A percentile compares a stretch with the other conserved stretches of the same genome.
phyloP scores from a whole-genome alignment of 64 coral and sea anemone genomes.

The Anthopleura sola region DNA sequence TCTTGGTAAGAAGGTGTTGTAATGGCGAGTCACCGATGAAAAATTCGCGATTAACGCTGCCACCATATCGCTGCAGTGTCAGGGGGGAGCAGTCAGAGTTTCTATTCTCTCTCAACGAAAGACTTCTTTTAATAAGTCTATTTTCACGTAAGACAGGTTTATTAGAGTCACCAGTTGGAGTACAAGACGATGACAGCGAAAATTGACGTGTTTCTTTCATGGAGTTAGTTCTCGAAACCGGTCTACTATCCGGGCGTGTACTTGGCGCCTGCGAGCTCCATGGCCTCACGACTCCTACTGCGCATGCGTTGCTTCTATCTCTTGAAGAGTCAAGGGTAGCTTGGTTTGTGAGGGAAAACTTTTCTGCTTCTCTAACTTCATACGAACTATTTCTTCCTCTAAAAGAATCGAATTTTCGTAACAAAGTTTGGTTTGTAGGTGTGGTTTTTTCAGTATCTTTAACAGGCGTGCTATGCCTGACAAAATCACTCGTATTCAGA shows the following conservation, averaged over 20 bases:
- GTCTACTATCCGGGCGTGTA: background rate
- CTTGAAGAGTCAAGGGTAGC: background rate
- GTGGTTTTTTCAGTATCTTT: background rate
- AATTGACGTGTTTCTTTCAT: slow-evolving; percentile 2
- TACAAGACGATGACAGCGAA: background rate
- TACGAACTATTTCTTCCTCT: background rate
- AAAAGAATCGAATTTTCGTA: background rate
- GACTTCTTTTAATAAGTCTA: background rate
- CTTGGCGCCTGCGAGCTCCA: background rate
- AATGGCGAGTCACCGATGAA: background rate
- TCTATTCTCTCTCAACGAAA: background rate
- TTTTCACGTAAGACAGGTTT: background rate
- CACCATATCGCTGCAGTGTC: background rate
- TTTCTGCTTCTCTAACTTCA: background rate
- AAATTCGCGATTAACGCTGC: background rate
- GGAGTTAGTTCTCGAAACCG: background rate
- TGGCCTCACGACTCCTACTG: slow-evolving; percentile 19
- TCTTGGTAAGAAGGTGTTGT: slow-evolving; percentile 12
- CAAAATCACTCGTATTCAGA: background rate
- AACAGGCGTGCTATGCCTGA: background rate
- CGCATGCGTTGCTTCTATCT: background rate
- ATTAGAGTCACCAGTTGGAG: background rate
- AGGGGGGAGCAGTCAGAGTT: background rate
- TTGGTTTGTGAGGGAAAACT: background rate
- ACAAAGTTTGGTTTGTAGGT: background rate